Evolutionary conservation across 2,113 vertebrate genomes (phyloP).

Genomic region (Anolis sagrei): DNA sequence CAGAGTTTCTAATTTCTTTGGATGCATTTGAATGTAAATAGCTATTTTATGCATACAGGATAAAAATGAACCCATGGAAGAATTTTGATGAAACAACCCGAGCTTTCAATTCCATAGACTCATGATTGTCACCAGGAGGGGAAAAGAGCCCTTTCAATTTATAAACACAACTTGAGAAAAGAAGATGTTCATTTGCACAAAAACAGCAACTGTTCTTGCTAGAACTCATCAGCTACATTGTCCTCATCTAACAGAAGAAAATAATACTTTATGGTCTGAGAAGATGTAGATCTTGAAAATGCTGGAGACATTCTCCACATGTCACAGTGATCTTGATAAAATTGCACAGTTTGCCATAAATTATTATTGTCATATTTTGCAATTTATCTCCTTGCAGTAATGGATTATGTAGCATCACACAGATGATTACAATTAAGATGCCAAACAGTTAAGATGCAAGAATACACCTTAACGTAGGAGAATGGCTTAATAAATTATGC

Average conservation of each 20-base stretch:
- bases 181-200: neutral
- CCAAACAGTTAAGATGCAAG: slow-evolving; percentile 15
- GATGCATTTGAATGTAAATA: slow-evolving; percentile 28
- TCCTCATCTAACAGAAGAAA: slow-evolving; percentile 17
- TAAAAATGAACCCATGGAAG: slow-evolving; percentile 17
- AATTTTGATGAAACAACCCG: slow-evolving; percentile 21
- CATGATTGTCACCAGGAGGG: slow-evolving; percentile 9
- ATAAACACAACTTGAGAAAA: slow-evolving; percentile 14
- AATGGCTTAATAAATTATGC: neutral
- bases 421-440: slow-evolving; percentile 6
- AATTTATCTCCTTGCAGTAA: neutral
- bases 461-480: neutral
- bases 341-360: fast-evolving
- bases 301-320: neutral
- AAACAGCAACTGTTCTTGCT: slow-evolving; percentile 46
- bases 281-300: neutral
- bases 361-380: neutral
- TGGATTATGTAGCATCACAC: neutral
- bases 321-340: fast-evolving
- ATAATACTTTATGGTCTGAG: neutral
- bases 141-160: slow-evolving; percentile 21
- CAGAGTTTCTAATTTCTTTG: slow-evolving; percentile 28
- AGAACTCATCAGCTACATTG: neutral
- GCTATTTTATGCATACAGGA: slow-evolving; percentile 22
- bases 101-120: slow-evolving; percentile 15